phyloP scores from a whole-genome alignment of 2,888 invertebrate species.

The Eupsilia transversa region DNA sequence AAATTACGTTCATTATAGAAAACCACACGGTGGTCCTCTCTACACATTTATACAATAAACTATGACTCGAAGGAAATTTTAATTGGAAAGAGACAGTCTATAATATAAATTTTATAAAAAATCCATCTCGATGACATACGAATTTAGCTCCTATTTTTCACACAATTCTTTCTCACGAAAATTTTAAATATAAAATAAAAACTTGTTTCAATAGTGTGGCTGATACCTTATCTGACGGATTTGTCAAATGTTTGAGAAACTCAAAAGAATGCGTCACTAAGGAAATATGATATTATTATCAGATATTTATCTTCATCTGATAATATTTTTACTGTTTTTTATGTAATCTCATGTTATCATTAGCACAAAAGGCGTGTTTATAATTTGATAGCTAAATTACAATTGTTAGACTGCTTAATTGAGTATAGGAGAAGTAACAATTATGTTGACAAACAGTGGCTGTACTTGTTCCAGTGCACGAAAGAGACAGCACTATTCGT shows the following conservation, averaged over 20 bases:
- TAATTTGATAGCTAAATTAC: not conserved
- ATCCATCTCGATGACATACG: constrained; percentile 53
- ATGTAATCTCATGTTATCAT: constrained; percentile 30
- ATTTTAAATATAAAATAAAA: not conserved
- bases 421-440: not conserved
- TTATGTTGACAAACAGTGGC: not conserved
- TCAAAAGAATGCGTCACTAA: constrained; percentile 26
- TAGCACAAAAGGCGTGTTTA: constrained; percentile 1
- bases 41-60: constrained; percentile 54
- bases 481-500: too few species aligned
- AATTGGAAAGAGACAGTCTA: constrained; percentile 65
- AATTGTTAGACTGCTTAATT: not conserved
- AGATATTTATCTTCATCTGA: constrained; percentile 23
- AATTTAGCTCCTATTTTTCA: constrained; percentile 54
- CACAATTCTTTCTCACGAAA: not conserved
- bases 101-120: constrained; percentile 62
- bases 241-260: constrained; percentile 7
- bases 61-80: constrained; percentile 64
- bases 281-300: constrained; percentile 22
- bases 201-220: not conserved
- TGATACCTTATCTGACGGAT: constrained; percentile 33
- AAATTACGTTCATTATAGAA: constrained; percentile 60
- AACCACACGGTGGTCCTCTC: constrained; percentile 61
- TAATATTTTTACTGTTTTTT: constrained; percentile 15
- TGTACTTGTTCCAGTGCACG: too few species aligned